These are phyloP conservation scores for Sparidentex hasta DNA, from an alignment of 2,797 vertebrate species.

Conservation along the genomic window DNA sequence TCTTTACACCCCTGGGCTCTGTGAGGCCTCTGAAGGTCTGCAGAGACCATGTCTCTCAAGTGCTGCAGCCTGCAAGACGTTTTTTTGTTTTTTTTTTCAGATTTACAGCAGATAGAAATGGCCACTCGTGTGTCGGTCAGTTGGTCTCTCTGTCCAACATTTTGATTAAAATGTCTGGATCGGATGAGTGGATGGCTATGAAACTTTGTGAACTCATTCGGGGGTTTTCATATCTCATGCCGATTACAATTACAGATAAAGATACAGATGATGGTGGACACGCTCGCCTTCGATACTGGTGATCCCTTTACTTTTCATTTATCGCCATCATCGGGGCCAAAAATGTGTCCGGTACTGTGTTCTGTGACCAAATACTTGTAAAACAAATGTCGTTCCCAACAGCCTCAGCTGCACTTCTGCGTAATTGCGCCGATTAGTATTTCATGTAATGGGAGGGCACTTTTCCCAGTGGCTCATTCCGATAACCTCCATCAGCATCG, in stretches of 20 bases:
- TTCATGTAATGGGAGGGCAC: background rate
- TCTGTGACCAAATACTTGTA: background rate
- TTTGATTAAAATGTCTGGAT: background rate
- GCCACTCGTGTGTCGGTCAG: background rate
- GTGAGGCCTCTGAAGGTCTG: conserved; percentile 4
- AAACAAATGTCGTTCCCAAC: background rate
- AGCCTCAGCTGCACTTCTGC: background rate
- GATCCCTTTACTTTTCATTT: background rate
- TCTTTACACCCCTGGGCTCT: conserved; percentile 37
- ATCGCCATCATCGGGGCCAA: background rate
- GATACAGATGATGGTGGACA: too few species aligned
- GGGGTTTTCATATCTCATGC: too few species aligned
- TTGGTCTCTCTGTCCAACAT: background rate
- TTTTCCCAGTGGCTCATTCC: conserved; percentile 1
- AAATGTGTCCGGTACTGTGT: background rate
- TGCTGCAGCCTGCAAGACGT: conserved; percentile 8
- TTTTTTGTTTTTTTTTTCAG: background rate
- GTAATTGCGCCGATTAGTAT: background rate
- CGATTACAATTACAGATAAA: too few species aligned
- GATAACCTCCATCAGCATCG: background rate
- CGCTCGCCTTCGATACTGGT: too few species aligned
- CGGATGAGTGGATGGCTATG: background rate
- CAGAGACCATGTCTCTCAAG: background rate
- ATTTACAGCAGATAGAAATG: conserved; percentile 9
- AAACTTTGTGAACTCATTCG: background rate